Evolutionary conservation across 1,140 invertebrate species (phyloP).

Genomic region (Bombus pascuorum): DNA sequence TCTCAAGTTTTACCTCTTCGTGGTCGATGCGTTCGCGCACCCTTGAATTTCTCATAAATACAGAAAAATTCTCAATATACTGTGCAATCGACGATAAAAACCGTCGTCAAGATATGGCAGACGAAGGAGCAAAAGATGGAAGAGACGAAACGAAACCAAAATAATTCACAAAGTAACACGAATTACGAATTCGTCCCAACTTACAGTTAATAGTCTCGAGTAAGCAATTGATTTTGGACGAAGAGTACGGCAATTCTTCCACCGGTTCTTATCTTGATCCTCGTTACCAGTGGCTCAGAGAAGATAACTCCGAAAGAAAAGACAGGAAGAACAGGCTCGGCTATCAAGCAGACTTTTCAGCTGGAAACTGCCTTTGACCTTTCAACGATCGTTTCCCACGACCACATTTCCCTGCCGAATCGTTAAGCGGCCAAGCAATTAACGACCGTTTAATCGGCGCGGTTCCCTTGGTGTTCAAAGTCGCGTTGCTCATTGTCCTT

Average conservation of each 20-base stretch:
- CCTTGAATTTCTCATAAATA: no score
- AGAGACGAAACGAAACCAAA: no score
- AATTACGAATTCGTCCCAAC: not conserved
- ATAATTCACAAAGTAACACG: no score
- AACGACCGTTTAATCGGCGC: slow-evolving; percentile 23
- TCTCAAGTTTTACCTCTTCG: not conserved
- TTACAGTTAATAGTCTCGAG: not conserved
- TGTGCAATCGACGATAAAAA: no score
- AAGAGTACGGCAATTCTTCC: not conserved
- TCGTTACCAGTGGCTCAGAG: slow-evolving; percentile 6
- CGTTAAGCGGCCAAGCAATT: slow-evolving; percentile 22
- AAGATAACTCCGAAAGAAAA: slow-evolving; percentile 14
- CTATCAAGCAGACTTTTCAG: not conserved
- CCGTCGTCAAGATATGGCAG: no score
- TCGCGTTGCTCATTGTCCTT: not conserved
- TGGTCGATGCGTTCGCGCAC: no score
- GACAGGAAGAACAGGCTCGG: not conserved
- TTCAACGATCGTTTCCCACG: slow-evolving; percentile 11
- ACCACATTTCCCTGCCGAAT: not conserved
- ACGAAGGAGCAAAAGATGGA: no score
- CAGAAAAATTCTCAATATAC: no score
- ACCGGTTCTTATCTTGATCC: slow-evolving; percentile 12
- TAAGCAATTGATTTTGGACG: not conserved
- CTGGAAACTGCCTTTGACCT: slow-evolving; percentile 20
- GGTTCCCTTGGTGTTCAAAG: slow-evolving; percentile 19